These are phyloP conservation scores for Gadopsis marmoratus DNA, from an alignment of 2,797 vertebrate genomes.

Conservation along the genomic window DNA sequence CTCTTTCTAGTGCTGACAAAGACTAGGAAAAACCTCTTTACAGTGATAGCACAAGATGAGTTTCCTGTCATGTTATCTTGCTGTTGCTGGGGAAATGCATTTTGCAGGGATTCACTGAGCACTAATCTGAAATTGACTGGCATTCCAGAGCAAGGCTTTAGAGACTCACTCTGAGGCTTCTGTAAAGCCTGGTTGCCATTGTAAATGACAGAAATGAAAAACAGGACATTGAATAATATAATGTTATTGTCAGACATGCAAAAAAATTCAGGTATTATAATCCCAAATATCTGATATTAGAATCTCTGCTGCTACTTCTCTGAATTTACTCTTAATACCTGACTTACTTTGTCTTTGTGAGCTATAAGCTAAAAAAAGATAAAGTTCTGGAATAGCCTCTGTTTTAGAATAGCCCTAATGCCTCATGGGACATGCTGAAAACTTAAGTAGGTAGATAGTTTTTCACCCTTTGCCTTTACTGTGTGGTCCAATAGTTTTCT, in stretches of 20 bases:
- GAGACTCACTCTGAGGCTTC: constrained; percentile 33
- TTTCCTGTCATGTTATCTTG: constrained; percentile 71
- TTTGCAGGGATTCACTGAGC: constrained; percentile 59
- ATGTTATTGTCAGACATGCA: constrained; percentile 20
- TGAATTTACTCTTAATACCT: constrained; percentile 8
- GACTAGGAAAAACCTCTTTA: constrained; percentile 44
- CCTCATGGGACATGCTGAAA: background rate
- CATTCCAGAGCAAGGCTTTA: constrained; percentile 48
- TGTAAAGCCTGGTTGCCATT: constrained; percentile 34
- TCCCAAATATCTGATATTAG: background rate
- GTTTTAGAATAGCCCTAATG: constrained; percentile 1
- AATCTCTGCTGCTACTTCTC: background rate
- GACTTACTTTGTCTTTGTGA: constrained; percentile 10
- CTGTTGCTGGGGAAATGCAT: constrained; percentile 66
- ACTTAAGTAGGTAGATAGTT: constrained; percentile 7
- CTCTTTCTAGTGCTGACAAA: constrained; percentile 30
- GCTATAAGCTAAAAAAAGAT: background rate
- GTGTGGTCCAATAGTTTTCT: background rate
- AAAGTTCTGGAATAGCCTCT: constrained; percentile 1
- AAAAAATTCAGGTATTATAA: constrained; percentile 3
- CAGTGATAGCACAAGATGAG: constrained; percentile 60
- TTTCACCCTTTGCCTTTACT: background rate
- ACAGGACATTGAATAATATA: constrained; percentile 10
- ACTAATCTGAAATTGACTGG: constrained; percentile 69
- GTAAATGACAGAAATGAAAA: constrained; percentile 49